Evolutionary conservation across 2,888 invertebrate species (phyloP), one percentile per base, ranked within the genome.

Genomic region (Leptinotarsa juncta): DNA sequence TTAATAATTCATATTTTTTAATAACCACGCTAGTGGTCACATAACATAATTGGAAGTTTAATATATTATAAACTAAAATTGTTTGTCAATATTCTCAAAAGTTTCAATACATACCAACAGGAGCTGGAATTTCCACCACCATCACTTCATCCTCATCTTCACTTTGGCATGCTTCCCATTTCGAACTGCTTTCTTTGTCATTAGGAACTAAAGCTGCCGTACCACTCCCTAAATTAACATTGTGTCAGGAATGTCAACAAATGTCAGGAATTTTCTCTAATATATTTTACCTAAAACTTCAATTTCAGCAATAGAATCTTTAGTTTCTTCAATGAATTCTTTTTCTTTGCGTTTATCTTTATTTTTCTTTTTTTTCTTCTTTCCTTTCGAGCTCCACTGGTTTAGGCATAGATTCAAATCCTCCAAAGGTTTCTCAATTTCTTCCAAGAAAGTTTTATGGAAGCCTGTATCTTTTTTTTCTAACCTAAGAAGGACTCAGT

Each of bases 131-230:
- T 76, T 79, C 82, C 16, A 83, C 70, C 65, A 32, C 81, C 71
- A 53, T 78, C 80, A 73, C 77, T 53, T 85, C 84, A 72, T 83
- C 83, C 57, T 84, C 82, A 72, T 85, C 85, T 51, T 86, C 87
- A 62, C 84, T 85, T 73, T 83, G 83, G 65, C 82, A 82, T 67
- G 80, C 79, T 65, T 77, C 79, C 83, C 85, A 85, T 15, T 66
- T 75, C 71, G 79, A 79, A 76, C 77, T 79, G 26, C 74, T 74
- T 62, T 81, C 76, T 53, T 78, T 73, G 65, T 73, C 85, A 71
- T 79, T 79, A 18, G 84, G 85, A 71, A 89, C 77, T 67, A 90
- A 85, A 77, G 87, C 87, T 1, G 89, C 89, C 50, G 88, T 87
- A 70, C 87, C 87, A 77, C 85, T 81, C 62, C 80, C 82, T 77